These are phyloP conservation scores for Scolopax mira DNA, from an alignment of 2,113 vertebrate genomes.

Conservation along the genomic window DNA sequence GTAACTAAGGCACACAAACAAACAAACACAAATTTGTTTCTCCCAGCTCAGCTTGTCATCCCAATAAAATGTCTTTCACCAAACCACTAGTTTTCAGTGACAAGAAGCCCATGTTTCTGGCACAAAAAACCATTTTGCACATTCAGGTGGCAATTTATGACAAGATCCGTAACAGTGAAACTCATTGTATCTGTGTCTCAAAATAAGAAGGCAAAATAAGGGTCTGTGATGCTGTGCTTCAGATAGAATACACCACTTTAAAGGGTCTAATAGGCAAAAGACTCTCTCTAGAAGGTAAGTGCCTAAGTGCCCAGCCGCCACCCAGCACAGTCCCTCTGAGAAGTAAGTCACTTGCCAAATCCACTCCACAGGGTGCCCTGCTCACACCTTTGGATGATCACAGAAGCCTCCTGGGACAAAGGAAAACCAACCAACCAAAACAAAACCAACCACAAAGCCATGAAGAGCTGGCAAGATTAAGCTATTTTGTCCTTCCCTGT, in stretches of 20 bases:
- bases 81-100: not conserved
- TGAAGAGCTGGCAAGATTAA: not conserved
- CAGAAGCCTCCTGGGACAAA: not conserved
- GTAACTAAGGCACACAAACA: conserved; percentile 19
- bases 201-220: not conserved
- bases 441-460: not conserved
- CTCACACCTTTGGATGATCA: not conserved
- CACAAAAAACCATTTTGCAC: not conserved
- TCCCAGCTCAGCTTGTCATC: not conserved
- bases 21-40: conserved; percentile 3
- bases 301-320: not conserved
- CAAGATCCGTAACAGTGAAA: not conserved
- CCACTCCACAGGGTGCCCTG: not conserved
- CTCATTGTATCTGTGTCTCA: not conserved
- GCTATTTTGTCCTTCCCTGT: not conserved
- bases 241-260: not conserved
- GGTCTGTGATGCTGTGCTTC: not conserved
- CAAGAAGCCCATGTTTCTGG: not conserved
- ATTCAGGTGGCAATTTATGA: not conserved
- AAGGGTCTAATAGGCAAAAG: not conserved
- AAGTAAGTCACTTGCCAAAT: not conserved
- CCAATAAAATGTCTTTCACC: not conserved
- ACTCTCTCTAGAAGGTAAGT: not conserved
- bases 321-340: not conserved
- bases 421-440: not conserved